A percentile compares a stretch with the other conserved stretches of the same genome.
Conservation (phyloP, 2,888 invertebrate genomes). For the Cepaea hortensis region DNA sequence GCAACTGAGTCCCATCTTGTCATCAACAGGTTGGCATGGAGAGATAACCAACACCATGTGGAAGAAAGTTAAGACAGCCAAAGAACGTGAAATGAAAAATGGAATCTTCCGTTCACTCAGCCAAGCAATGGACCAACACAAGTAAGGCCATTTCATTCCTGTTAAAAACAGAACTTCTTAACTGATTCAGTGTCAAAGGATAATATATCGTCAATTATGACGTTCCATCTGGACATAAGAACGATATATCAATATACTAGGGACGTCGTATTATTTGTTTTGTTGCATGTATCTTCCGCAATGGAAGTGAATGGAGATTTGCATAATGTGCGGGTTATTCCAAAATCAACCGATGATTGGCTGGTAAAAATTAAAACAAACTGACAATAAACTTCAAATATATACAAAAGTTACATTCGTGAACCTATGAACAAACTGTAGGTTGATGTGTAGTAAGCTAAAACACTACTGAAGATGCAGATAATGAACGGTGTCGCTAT, state of each 20-base stretch:
- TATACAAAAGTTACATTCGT: neutral
- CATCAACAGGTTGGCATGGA: neutral
- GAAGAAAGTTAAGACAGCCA: neutral
- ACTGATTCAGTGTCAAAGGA: too few relatives aligned
- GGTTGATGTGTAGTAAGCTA: neutral
- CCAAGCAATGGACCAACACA: slow-evolving; percentile 4
- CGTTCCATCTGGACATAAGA: neutral
- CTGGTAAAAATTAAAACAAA: too few relatives aligned
- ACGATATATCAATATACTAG: neutral
- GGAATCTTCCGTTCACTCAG: neutral
- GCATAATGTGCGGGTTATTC: neutral
- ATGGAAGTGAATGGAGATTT: neutral
- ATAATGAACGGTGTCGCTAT: too few relatives aligned
- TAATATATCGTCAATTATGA: neutral
- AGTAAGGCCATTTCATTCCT: neutral
- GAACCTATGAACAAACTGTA: neutral
- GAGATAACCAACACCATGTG: neutral
- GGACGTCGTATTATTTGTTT: neutral
- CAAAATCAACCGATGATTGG: too few relatives aligned
- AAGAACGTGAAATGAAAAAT: neutral
- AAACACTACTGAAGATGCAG: too few relatives aligned
- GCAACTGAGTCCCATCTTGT: neutral
- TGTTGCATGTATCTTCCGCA: neutral
- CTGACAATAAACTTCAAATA: too few relatives aligned
- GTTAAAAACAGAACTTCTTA: neutral